Evolutionary conservation across 1,140 invertebrate species (phyloP), one percentile per base, ranked within the genome.

Genomic region (Triops cancriformis): DNA sequence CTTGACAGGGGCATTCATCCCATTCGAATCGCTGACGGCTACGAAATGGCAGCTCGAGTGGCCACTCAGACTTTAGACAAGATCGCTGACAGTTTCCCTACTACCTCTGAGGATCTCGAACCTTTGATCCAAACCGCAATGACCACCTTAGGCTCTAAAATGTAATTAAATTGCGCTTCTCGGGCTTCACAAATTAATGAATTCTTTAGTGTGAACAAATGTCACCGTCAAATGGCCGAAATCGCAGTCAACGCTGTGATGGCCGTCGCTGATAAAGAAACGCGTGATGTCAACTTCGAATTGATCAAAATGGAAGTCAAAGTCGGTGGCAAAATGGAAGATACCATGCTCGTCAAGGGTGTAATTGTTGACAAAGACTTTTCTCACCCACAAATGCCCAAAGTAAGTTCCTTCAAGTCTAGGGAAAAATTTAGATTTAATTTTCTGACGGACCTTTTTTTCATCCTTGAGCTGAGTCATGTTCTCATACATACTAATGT

Each of bases 301-400:
- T 87, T 99, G 75, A 99, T 99, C 83, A 99, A 99, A 87, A 92
- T 99, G 72, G 95, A 98, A 85, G 96, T 95, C 1, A 99, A 99
- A 89, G 96, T 98, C 28, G 98, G 98, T 76, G 98, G 98, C 9
- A 90, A 92, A 79, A 89, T 99, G 83, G 98, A 99, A 87, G 98
- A 99, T 85, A 97, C 97, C 0, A 91, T 97, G 87, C 86, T 99
- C 42, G 96, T 99, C 14, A 94, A 93, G 81, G 98, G 98, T 77
- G 98, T 99, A 5, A 91, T 99, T 79, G 90, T 99, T 26, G 98
- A 99, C 83, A 99, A 99, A 87, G 97, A 98, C 79, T 95, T 99
- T 88, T 97, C 95, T 81, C 98, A 99, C 89, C 96, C 98, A 75
- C 98, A 99, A 87, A 99, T 99, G 98, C 98, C 98, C 1, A 99